A percentile compares a stretch with the other conserved stretches of the same genome.
Conservation (phyloP, 2,888 invertebrate species). For the Geophilus truncorum region DNA sequence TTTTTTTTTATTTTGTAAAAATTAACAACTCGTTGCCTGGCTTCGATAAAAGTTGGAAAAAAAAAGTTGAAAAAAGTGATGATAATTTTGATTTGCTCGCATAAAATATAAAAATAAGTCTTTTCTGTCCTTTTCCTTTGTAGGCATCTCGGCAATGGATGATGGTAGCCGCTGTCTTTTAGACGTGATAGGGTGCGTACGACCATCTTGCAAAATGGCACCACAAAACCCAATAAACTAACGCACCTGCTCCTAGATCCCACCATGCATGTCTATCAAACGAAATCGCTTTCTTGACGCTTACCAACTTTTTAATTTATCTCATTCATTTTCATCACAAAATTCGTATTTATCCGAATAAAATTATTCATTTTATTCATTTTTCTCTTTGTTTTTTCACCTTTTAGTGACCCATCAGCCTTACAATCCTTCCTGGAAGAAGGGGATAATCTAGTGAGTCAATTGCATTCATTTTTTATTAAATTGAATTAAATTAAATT, state of each 20-base stretch:
- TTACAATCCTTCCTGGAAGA: slow-evolving; percentile 45
- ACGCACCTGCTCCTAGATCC: slow-evolving; percentile 16
- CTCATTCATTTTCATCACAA: not conserved
- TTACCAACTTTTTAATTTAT: not conserved
- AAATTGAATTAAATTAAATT: too few species aligned
- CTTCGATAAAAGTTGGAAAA: not conserved
- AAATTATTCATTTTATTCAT: not conserved
- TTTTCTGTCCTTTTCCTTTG: slow-evolving; percentile 15
- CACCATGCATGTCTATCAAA: not conserved
- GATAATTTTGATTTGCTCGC: slow-evolving; percentile 7
- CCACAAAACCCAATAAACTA: not conserved
- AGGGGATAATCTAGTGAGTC: slow-evolving; percentile 36
- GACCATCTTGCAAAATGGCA: slow-evolving; percentile 26
- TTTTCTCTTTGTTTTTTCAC: not conserved
- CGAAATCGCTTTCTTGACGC: not conserved
- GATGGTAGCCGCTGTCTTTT: slow-evolving; percentile 47
- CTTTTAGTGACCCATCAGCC: slow-evolving; percentile 44
- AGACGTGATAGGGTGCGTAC: slow-evolving; percentile 45
- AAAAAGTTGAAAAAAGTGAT: not conserved
- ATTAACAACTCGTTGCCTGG: not conserved
- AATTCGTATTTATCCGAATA: too few species aligned
- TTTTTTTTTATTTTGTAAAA: too few species aligned
- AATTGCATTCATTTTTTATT: not conserved
- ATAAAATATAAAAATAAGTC: not conserved
- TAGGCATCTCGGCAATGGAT: slow-evolving; percentile 43